Conservation (phyloP, 2,113 vertebrate genomes). For the Hypocryptadius cinnamomeus region DNA sequence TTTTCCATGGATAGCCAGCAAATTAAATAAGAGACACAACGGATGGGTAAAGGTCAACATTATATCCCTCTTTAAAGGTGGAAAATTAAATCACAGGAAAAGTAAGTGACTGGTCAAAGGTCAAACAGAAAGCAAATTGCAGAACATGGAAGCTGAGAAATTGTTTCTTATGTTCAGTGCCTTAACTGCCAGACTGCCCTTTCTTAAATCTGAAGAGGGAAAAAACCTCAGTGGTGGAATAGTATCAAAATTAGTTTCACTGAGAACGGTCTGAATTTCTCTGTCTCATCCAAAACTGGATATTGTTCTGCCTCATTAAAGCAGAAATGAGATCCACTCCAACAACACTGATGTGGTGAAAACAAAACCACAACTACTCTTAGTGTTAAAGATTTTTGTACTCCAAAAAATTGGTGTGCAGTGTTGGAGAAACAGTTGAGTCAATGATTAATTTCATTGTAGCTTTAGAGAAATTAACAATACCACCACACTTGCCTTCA, state of each 20-base stretch:
- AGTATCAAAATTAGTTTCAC: background rate
- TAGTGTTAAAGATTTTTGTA: background rate
- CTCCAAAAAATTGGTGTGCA: background rate
- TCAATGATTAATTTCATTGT: background rate
- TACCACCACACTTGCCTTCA: background rate
- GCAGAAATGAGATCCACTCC: background rate
- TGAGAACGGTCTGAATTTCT: background rate
- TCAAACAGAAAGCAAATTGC: background rate
- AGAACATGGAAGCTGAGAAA: background rate
- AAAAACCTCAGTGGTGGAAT: background rate
- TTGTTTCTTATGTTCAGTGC: background rate
- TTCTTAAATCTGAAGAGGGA: background rate
- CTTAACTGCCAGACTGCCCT: background rate
- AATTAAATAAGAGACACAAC: background rate
- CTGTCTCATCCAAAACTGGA: background rate
- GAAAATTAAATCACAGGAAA: slow-evolving; percentile 7
- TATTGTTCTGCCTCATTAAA: background rate
- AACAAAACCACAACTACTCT: background rate
- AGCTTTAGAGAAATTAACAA: background rate
- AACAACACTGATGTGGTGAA: background rate
- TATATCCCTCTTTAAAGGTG: background rate
- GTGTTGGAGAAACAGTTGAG: background rate
- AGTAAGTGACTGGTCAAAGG: background rate
- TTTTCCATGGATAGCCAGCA: background rate
- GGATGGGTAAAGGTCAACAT: background rate